Percentiles rank a stretch among this genome's conserved stretches.
These are phyloP conservation scores for Thripadectes ignobilis DNA, from an alignment of 2,797 vertebrate genomes.

Conservation along the genomic window DNA sequence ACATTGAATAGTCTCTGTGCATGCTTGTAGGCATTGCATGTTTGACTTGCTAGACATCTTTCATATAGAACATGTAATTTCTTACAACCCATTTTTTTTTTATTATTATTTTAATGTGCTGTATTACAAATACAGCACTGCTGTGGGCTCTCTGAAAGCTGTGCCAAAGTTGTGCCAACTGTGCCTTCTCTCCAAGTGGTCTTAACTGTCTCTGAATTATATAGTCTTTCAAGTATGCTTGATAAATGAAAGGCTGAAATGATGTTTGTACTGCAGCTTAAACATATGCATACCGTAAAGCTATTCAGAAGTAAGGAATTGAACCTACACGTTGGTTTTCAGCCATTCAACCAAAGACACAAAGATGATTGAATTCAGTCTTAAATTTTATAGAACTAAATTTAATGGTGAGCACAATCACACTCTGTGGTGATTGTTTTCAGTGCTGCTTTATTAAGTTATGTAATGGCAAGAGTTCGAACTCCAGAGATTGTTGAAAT, in stretches of 20 bases:
- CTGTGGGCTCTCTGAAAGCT: background rate
- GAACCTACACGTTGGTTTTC: slow-evolving; percentile 49
- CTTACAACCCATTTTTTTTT: background rate
- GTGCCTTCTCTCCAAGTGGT: slow-evolving; percentile 4
- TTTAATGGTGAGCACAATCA: slow-evolving; percentile 69
- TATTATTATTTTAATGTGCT: background rate
- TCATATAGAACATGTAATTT: slow-evolving; percentile 2
- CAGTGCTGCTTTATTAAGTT: slow-evolving; percentile 79
- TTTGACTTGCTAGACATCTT: background rate
- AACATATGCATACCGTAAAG: slow-evolving; percentile 52
- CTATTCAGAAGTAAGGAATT: slow-evolving; percentile 45
- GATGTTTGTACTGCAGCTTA: slow-evolving; percentile 40
- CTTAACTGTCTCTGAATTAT: slow-evolving; percentile 45
- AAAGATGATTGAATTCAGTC: slow-evolving; percentile 70
- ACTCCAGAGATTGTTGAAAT: slow-evolving; percentile 67
- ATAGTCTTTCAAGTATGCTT: slow-evolving; percentile 24
- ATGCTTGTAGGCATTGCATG: background rate
- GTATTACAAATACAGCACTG: background rate
- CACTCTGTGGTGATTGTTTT: slow-evolving; percentile 75
- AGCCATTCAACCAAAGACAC: slow-evolving; percentile 59
- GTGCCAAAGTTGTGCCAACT: slow-evolving; percentile 42
- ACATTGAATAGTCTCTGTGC: background rate
- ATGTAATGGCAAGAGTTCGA: slow-evolving; percentile 73
- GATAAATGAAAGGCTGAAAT: slow-evolving; percentile 65
- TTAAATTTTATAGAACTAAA: slow-evolving; percentile 72